Evolutionary conservation across 2,888 invertebrate species (phyloP).

Genomic region (Neuroscelio doddi): DNA sequence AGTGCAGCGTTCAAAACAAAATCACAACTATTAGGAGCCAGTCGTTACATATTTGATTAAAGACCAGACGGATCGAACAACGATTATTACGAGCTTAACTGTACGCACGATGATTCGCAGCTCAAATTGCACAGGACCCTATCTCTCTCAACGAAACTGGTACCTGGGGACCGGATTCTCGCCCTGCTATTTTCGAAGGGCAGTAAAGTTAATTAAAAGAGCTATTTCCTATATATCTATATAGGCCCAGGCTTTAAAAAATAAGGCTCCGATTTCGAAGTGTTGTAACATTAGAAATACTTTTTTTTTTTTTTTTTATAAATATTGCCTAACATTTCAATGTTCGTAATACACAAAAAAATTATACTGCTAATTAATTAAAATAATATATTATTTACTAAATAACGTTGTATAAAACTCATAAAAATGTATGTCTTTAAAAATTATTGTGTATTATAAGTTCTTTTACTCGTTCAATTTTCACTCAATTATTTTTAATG

Average conservation of each 20-base stretch:
- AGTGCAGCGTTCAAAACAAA: constrained; percentile 38
- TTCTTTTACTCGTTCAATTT: no score
- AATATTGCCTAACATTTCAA: no score
- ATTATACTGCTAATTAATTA: no score
- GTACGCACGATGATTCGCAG: constrained; percentile 39
- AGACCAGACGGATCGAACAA: constrained; percentile 42
- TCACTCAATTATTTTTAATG: no score
- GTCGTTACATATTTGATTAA: constrained; percentile 46
- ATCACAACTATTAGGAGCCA: constrained; percentile 41
- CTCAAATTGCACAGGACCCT: constrained; percentile 41
- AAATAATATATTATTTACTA: no score
- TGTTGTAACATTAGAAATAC: no score
- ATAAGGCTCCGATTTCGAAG: constrained; percentile 10
- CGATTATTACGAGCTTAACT: constrained; percentile 37
- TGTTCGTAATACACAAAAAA: no score
- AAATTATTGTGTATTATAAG: no score
- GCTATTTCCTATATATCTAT: constrained; percentile 38
- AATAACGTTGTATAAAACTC: no score
- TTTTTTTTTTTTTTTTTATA: no score
- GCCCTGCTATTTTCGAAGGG: constrained; percentile 34
- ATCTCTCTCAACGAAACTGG: constrained; percentile 1
- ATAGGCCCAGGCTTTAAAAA: constrained; percentile 19
- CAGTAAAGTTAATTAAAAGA: constrained; percentile 45
- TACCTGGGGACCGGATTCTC: constrained; percentile 15
- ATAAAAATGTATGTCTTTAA: no score